Evolutionary conservation across 2,888 invertebrate species (phyloP), one percentile per base, ranked within the genome.

Genomic region (Scelioninae gen. 1): DNA sequence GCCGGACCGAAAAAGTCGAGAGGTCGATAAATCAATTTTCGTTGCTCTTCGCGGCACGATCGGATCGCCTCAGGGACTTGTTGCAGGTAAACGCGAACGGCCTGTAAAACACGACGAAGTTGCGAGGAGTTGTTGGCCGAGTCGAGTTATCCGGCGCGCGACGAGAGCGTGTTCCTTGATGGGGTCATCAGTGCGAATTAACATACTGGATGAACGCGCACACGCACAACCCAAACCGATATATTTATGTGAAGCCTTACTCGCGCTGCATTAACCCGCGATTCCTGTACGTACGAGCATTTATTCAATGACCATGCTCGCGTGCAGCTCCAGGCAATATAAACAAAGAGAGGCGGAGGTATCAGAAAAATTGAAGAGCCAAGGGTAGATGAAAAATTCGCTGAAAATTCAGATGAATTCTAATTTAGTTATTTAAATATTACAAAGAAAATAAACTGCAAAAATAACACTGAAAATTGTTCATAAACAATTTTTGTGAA

Each of bases 121-220:
- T n/a, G n/a, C n/a, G n/a, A 45, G 47, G 10, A 43, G 38, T 47
- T 23, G 58, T 31, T 11, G n/a, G 58, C 49, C 85, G 88, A 87
- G 84, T 85, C 86, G 84, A 85, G 86, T 88, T 86, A 86, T 86
- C 85, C 85, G 84, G 85, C 87, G 86, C 85, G 85, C 87, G 86
- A 86, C 83, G 85, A 88, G 85, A 88, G 89, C 90, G 91, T 91
- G 89, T 90, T 90, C 89, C 86, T 88, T 91, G 91, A 92, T 91
- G 91, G 91, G 91, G 91, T 92, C 91, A 92, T 92, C 91, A 91
- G 89, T 86, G 91, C 87, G 90, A 92, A 91, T 92, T 92, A 92
- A 91, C 92, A 92, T 92, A 92, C 91, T 89, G 88, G 91, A 90
- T 89, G 87, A 88, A 88, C 89, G 88, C 88, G 88, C 88, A 85